A percentile compares a stretch with the other conserved stretches of the same genome.
phyloP scores from a whole-genome alignment of 2,888 invertebrate genomes.

The Cacoxenus indagator region DNA sequence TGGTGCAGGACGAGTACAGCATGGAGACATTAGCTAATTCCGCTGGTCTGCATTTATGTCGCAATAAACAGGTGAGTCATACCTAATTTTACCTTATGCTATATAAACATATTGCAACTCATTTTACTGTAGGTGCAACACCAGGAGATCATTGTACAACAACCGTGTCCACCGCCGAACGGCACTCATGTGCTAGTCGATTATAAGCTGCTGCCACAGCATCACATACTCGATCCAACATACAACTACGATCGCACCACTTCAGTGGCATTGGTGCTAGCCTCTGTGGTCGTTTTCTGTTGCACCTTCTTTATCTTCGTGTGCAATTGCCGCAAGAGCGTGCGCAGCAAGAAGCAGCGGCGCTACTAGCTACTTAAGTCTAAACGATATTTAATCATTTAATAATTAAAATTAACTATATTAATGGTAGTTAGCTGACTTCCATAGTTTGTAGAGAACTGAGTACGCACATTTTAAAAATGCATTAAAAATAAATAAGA shows the following conservation, averaged over 20 bases:
- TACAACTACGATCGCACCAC: constrained; percentile 73
- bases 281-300: constrained; percentile 76
- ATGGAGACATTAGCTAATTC: constrained; percentile 75
- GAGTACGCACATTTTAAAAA: constrained; percentile 36
- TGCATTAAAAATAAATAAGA: constrained; percentile 35
- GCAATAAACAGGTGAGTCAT: constrained; percentile 78
- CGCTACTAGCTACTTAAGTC: constrained; percentile 34
- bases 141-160: constrained; percentile 88
- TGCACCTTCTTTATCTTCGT: constrained; percentile 76
- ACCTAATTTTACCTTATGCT: background rate
- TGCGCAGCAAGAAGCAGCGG: constrained; percentile 56
- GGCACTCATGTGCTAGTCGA: constrained; percentile 79
- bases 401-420: background rate
- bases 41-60: constrained; percentile 73
- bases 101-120: background rate
- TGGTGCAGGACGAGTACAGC: constrained; percentile 78
- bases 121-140: constrained; percentile 77
- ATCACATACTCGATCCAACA: constrained; percentile 73
- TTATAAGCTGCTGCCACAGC: constrained; percentile 72
- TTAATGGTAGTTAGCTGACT: constrained; percentile 26
- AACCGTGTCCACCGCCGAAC: constrained; percentile 84
- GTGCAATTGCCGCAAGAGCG: constrained; percentile 71
- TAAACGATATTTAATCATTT: background rate
- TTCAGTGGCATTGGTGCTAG: constrained; percentile 75
- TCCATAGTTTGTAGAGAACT: constrained; percentile 35